Conservation (phyloP, 53 echinoderm and acorn worm species). For the Paracentrotus lividus region DNA sequence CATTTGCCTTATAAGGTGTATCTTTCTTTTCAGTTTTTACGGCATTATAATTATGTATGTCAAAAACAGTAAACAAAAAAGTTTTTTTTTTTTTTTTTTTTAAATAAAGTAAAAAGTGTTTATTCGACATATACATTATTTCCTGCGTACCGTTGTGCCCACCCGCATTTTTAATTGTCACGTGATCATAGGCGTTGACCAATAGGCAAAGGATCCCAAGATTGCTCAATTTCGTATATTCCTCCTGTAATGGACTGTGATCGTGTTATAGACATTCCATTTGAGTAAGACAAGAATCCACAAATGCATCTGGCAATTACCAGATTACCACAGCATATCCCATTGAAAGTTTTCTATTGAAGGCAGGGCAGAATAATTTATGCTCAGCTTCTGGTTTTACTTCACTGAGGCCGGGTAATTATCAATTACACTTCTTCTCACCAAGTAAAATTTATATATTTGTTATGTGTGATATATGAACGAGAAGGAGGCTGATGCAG, state of each 20-base stretch:
- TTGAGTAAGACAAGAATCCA: neutral
- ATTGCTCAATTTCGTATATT: neutral
- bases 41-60: too few species aligned
- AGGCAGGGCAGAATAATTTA: neutral
- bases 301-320: neutral
- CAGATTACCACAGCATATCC: neutral
- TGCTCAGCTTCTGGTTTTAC: neutral
- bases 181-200: neutral
- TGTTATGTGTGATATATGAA: too few species aligned
- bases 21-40: too few species aligned
- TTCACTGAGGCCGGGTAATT: neutral
- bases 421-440: too few species aligned
- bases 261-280: too few species aligned
- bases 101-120: too few species aligned
- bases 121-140: neutral
- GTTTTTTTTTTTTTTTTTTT: too few species aligned
- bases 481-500: too few species aligned
- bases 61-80: too few species aligned
- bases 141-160: neutral
- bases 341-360: neutral
- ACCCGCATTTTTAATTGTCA: neutral
- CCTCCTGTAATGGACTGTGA: neutral
- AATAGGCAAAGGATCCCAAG: neutral
- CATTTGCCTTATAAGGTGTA: too few species aligned
- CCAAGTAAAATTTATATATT: too few species aligned